Evolutionary conservation across 1,140 invertebrate genomes (phyloP).

Genomic region (Zaprionus tsacasi): DNA sequence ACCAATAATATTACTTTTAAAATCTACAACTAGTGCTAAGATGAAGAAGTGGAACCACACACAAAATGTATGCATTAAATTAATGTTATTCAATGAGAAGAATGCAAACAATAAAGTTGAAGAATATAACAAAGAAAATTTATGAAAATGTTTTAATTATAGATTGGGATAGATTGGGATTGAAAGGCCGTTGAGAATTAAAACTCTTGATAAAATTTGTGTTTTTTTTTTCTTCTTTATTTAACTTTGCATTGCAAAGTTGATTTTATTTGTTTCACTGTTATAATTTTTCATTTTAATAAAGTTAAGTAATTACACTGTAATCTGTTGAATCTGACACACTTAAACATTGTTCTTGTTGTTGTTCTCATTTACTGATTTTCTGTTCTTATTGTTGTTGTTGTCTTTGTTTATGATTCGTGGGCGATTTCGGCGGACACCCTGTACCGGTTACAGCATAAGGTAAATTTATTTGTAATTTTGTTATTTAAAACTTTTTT

Average conservation of each 20-base stretch:
- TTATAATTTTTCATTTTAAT: constrained; percentile 42
- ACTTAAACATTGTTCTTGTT: constrained; percentile 28
- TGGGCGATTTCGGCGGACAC: not conserved
- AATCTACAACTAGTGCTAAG: constrained; percentile 32
- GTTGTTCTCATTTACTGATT: not conserved
- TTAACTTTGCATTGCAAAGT: constrained; percentile 53
- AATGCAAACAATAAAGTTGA: constrained; percentile 31
- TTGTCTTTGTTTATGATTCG: not conserved
- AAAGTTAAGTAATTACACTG: constrained; percentile 36
- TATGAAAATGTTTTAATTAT: too few relatives aligned
- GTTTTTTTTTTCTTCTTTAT: constrained; percentile 19
- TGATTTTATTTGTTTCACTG: constrained; percentile 36
- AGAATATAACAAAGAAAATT: constrained; percentile 13
- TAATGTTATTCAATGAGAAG: constrained; percentile 20
- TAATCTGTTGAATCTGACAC: constrained; percentile 14
- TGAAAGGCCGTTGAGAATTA: too few relatives aligned
- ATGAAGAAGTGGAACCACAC: not conserved
- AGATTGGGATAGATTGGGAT: too few relatives aligned
- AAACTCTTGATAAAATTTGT: not conserved
- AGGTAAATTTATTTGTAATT: constrained; percentile 28
- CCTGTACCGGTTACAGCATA: constrained; percentile 13
- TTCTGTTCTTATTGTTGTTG: constrained; percentile 2
- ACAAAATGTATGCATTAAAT: constrained; percentile 32
- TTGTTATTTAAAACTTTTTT: constrained; percentile 16
- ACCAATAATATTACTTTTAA: constrained; percentile 36